These are phyloP conservation scores for Acanthoscelides obtectus DNA, from an alignment of 2,888 invertebrate genomes.

Conservation along the genomic window DNA sequence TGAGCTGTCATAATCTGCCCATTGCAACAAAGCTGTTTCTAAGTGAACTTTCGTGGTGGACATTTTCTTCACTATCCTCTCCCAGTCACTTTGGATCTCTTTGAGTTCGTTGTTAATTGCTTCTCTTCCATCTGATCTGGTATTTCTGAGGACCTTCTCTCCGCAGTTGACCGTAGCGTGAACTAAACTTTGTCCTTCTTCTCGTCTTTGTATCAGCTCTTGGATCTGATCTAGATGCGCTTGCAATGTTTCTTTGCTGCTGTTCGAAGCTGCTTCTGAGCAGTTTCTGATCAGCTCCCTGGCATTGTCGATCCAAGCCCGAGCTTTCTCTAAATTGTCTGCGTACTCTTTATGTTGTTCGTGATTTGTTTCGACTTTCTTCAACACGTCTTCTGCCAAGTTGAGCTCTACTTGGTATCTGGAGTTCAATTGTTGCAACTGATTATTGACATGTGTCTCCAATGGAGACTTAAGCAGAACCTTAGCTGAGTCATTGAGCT, in stretches of 20 bases:
- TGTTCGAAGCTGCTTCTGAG: constrained; percentile 71
- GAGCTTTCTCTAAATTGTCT: constrained; percentile 68
- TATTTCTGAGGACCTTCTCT: constrained; percentile 83
- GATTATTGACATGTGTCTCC: constrained; percentile 83
- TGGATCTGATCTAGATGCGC: constrained; percentile 74
- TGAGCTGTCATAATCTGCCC: constrained; percentile 94
- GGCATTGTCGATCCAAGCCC: constrained; percentile 83
- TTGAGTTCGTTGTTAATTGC: constrained; percentile 81
- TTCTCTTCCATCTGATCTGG: constrained; percentile 84
- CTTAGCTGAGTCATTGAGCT: constrained; percentile 74
- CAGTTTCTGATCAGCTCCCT: constrained; percentile 77
- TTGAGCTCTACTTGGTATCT: constrained; percentile 86
- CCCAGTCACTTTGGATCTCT: constrained; percentile 90
- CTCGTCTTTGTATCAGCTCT: constrained; percentile 73
- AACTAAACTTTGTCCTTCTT: constrained; percentile 82
- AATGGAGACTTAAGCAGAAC: constrained; percentile 75
- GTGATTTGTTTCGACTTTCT: constrained; percentile 84
- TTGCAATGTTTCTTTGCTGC: constrained; percentile 79
- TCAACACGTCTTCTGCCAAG: constrained; percentile 82
- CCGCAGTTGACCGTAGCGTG: constrained; percentile 85
- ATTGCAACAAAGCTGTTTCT: constrained; percentile 86
- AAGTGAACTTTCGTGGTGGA: constrained; percentile 86
- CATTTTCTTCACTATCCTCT: constrained; percentile 84
- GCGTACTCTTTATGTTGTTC: constrained; percentile 82
- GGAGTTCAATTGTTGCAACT: constrained; percentile 79